Conservation (phyloP, 2,113 vertebrate species). For the Lynx canadensis region DNA sequence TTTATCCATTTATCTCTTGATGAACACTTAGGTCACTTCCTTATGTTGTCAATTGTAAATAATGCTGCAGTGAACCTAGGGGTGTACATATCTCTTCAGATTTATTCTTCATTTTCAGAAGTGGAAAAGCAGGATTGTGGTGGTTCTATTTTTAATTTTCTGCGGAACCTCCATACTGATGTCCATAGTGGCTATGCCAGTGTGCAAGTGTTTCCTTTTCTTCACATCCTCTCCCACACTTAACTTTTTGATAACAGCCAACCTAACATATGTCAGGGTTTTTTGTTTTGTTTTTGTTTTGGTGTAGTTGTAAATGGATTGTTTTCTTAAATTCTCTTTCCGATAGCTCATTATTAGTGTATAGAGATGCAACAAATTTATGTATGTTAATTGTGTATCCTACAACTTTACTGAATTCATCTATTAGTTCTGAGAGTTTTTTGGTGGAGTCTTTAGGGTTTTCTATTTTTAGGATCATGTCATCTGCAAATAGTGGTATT, state of each 20-base stretch:
- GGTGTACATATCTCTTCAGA: background rate
- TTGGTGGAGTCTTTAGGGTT: background rate
- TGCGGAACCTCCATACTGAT: background rate
- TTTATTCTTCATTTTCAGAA: background rate
- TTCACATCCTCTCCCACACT: background rate
- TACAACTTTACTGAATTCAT: background rate
- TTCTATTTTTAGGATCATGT: background rate
- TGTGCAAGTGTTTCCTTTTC: background rate
- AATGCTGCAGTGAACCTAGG: background rate
- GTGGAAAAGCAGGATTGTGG: background rate
- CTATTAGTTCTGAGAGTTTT: background rate
- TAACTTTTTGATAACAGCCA: background rate
- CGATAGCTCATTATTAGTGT: background rate
- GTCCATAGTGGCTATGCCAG: background rate
- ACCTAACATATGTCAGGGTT: background rate
- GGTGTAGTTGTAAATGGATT: background rate
- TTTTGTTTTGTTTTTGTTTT: background rate
- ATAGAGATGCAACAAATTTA: background rate
- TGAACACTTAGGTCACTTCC: background rate
- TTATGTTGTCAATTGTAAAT: background rate
- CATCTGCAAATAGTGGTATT: background rate
- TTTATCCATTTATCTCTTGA: background rate
- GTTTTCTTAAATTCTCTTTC: background rate
- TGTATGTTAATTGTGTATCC: background rate
- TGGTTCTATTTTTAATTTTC: background rate